A percentile compares a stretch with the other conserved stretches of the same genome.
Conservation (phyloP, 2,113 vertebrate genomes). For the Chrysemys picta region DNA sequence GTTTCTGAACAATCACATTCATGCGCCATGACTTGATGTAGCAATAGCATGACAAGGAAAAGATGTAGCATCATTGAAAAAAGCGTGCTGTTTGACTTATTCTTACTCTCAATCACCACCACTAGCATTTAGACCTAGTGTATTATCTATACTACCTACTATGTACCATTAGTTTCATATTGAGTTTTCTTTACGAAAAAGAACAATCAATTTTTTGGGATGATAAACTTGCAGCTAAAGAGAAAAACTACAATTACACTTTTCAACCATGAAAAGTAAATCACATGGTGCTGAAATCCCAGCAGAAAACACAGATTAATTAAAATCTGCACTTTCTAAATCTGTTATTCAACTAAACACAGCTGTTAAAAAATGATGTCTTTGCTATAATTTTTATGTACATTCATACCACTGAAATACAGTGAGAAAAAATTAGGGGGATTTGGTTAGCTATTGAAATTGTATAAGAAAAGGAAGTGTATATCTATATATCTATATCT, state of each 20-base stretch:
- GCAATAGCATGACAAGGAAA: not conserved
- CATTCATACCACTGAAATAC: constrained; percentile 45
- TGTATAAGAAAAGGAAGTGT: not conserved
- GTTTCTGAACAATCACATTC: not conserved
- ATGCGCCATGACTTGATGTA: not conserved
- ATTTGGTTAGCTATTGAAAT: constrained; percentile 9
- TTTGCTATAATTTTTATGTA: constrained; percentile 73
- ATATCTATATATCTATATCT: no score
- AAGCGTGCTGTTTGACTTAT: not conserved
- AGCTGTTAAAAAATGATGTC: constrained; percentile 81
- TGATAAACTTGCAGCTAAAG: constrained; percentile 75
- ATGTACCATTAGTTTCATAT: constrained; percentile 17
- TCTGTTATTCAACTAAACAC: constrained; percentile 84
- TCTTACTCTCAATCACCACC: not conserved
- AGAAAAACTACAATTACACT: constrained; percentile 78
- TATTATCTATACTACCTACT: not conserved
- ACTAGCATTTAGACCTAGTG: not conserved
- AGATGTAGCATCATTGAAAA: not conserved
- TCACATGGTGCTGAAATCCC: constrained; percentile 82
- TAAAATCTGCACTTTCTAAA: constrained; percentile 84
- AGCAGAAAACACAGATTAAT: constrained; percentile 85
- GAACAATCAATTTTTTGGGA: constrained; percentile 72
- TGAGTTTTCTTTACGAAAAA: constrained; percentile 60
- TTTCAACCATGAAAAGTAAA: constrained; percentile 81
- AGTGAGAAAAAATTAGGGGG: constrained; percentile 39